A percentile compares a stretch with the other conserved stretches of the same genome.
phyloP scores from a whole-genome alignment of 1,140 invertebrate species.

The Heliconius melpomene region DNA sequence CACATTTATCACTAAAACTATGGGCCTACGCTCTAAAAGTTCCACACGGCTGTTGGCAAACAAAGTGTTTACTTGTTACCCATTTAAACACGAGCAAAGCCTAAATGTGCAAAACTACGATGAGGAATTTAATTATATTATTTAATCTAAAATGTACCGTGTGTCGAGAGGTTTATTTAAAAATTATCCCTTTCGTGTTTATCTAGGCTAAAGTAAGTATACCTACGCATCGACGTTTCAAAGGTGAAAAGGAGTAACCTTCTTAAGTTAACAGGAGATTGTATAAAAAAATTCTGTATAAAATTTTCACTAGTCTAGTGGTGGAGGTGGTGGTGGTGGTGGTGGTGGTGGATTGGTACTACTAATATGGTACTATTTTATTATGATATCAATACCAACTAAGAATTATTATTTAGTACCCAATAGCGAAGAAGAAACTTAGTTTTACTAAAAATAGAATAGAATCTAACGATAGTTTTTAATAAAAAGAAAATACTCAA shows the following conservation, averaged over 20 bases:
- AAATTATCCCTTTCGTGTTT: not conserved
- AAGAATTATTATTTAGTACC: too few relatives aligned
- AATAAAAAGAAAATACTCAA: too few relatives aligned
- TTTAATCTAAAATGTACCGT: not conserved
- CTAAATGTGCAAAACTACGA: conserved; percentile 14
- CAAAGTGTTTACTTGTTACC: conserved; percentile 10
- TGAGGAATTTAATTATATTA: not conserved
- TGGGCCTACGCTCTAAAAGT: conserved; percentile 15
- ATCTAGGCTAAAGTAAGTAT: not conserved
- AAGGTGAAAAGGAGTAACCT: not conserved
- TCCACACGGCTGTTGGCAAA: conserved; percentile 2
- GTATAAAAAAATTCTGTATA: too few relatives aligned
- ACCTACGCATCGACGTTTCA: not conserved
- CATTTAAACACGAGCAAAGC: conserved; percentile 17
- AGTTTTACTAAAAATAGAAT: too few relatives aligned
- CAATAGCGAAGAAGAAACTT: too few relatives aligned
- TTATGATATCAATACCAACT: too few relatives aligned
- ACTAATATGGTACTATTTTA: too few relatives aligned
- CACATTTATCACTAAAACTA: conserved; percentile 6
- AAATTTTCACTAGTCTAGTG: too few relatives aligned
- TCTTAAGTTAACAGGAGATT: not conserved
- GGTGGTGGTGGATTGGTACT: too few relatives aligned
- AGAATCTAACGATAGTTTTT: too few relatives aligned
- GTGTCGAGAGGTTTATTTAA: not conserved
- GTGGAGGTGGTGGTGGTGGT: too few relatives aligned